phyloP scores from a whole-genome alignment of 2,888 invertebrate species.

The Brachypalpus laphriformis region DNA sequence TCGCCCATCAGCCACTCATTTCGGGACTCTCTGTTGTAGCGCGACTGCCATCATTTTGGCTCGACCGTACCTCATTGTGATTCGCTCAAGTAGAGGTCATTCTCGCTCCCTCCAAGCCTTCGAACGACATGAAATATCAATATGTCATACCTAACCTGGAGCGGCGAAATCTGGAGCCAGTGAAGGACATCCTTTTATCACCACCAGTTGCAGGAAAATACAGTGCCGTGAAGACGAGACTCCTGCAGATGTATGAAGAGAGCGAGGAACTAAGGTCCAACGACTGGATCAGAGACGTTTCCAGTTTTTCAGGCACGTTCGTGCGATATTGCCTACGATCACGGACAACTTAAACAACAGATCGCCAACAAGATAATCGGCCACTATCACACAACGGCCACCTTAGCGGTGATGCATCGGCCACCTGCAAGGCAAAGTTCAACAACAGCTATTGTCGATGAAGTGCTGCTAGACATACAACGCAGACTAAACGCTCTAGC shows the following conservation, averaged over 20 bases:
- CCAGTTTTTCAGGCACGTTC: background rate
- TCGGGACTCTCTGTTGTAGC: background rate
- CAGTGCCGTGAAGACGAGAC: background rate
- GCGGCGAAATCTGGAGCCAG: no score
- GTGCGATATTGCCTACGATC: background rate
- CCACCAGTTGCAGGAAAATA: no score
- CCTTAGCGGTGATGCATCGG: background rate
- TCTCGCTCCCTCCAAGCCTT: background rate
- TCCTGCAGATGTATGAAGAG: no score
- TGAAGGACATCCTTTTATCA: no score
- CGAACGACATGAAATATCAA: background rate
- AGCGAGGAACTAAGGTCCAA: no score
- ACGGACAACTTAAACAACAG: background rate
- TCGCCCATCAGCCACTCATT: background rate
- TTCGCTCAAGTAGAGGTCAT: background rate
- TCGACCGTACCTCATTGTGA: background rate
- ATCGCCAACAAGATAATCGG: background rate
- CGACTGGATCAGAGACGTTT: no score
- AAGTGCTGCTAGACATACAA: background rate
- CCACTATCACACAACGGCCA: background rate
- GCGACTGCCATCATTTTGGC: background rate
- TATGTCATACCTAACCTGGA: no score
- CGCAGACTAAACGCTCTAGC: background rate
- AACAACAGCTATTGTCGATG: background rate
- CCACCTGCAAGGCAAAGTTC: background rate